A percentile compares a stretch with the other conserved stretches of the same genome.
phyloP scores from a whole-genome alignment of 2,797 vertebrate genomes.

The Phoebastria nigripes region DNA sequence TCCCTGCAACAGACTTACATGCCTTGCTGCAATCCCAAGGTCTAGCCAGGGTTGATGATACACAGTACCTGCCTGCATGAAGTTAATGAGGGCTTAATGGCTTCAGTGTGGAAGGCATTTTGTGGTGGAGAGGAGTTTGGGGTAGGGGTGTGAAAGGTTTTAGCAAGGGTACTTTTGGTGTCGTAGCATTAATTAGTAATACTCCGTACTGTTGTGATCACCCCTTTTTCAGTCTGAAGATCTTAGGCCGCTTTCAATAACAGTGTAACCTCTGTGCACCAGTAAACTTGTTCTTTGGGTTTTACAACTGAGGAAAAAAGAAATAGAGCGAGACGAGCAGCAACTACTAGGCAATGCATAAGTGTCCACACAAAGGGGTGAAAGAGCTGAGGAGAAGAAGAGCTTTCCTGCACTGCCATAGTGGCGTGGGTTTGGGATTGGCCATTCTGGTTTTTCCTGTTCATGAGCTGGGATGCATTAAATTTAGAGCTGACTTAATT shows the following conservation, averaged over 20 bases:
- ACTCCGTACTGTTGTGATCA: neutral
- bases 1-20: neutral
- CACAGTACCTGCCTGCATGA: neutral
- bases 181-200: neutral
- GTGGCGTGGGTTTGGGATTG: rapidly evolving
- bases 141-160: neutral
- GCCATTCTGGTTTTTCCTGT: neutral
- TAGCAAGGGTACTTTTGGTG: neutral
- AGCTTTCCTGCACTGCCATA: neutral
- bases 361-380: neutral
- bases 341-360: neutral
- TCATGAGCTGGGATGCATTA: neutral
- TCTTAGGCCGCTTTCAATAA: neutral
- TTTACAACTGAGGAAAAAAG: neutral
- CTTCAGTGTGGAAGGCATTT: neutral
- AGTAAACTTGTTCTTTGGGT: neutral
- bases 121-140: neutral
- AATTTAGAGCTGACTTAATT: neutral
- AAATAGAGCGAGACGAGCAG: neutral
- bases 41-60: neutral
- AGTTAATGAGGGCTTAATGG: neutral
- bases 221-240: neutral
- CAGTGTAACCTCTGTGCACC: neutral
- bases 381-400: neutral
- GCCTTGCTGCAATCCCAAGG: neutral